Conservation (phyloP, 2,113 vertebrate species). For the Gnathonemus longibarbis region DNA sequence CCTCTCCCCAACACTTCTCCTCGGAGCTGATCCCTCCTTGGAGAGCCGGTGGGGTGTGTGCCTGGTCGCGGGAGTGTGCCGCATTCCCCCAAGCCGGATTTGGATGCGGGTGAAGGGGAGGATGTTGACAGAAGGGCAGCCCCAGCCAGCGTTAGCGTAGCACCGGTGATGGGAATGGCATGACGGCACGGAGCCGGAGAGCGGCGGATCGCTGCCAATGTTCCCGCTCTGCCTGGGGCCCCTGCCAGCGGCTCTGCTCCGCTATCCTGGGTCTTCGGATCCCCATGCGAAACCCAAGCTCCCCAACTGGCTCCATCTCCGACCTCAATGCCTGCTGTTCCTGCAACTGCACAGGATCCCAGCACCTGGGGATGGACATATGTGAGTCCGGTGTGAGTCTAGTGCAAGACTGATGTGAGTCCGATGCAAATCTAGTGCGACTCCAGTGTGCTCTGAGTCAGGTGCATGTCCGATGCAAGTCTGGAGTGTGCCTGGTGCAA, state of each 20-base stretch:
- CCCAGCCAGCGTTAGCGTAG: neutral
- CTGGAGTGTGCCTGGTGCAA: neutral
- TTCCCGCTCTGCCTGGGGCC: slow-evolving; percentile 19
- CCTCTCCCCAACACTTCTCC: slow-evolving; percentile 5
- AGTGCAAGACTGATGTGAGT: neutral
- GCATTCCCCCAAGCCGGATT: neutral
- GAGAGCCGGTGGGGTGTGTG: slow-evolving; percentile 17
- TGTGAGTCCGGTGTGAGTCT: slow-evolving; percentile 35
- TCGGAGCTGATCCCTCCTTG: slow-evolving; percentile 1
- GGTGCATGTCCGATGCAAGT: neutral
- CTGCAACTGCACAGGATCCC: slow-evolving; percentile 48
- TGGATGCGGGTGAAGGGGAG: neutral
- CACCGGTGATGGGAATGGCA: neutral
- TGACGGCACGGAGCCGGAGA: neutral
- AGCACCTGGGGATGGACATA: slow-evolving; percentile 44
- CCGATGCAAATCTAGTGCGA: neutral
- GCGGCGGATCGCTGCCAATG: neutral
- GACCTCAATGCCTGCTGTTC: slow-evolving; percentile 54
- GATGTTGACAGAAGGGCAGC: neutral
- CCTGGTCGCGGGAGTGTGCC: slow-evolving; percentile 21
- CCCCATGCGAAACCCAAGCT: slow-evolving; percentile 46
- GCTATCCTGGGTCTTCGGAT: slow-evolving; percentile 26
- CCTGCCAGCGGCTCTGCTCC: slow-evolving; percentile 46
- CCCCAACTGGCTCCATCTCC: slow-evolving; percentile 33
- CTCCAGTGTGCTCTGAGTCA: neutral